Conservation (phyloP, 2,888 invertebrate species). For the Horisme vitalbata region DNA sequence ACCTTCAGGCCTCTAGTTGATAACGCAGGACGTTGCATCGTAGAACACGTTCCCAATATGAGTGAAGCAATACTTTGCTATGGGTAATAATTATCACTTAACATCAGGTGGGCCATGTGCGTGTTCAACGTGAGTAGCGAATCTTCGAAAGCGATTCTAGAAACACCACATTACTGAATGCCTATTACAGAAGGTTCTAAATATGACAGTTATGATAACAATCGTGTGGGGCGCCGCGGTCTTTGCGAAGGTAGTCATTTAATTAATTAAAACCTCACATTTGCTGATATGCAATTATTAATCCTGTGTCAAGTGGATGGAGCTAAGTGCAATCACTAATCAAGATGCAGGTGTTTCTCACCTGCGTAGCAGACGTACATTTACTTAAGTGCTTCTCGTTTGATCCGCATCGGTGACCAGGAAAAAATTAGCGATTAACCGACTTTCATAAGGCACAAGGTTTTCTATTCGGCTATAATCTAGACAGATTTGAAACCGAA, state of each 20-base stretch:
- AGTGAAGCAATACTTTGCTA: too few species aligned
- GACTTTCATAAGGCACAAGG: too few species aligned
- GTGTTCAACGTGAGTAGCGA: too few species aligned
- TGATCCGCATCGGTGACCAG: slow-evolving; percentile 40
- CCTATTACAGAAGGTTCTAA: slow-evolving; percentile 43
- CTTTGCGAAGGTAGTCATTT: slow-evolving; percentile 52
- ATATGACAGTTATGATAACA: slow-evolving; percentile 50
- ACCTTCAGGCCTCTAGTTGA: too few species aligned
- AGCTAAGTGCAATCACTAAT: slow-evolving; percentile 73
- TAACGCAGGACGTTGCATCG: too few species aligned
- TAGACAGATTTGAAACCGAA: too few species aligned
- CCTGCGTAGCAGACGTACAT: slow-evolving; percentile 59
- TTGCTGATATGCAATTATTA: slow-evolving; percentile 63
- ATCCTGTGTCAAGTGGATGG: slow-evolving; percentile 59
- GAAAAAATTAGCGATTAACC: slow-evolving; percentile 52
- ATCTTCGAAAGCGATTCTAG: too few species aligned
- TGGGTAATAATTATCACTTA: too few species aligned
- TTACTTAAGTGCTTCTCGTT: slow-evolving; percentile 58
- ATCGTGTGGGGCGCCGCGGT: slow-evolving; percentile 40
- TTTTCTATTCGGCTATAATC: too few species aligned
- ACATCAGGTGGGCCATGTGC: too few species aligned
- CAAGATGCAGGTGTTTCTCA: slow-evolving; percentile 74
- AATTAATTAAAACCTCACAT: slow-evolving; percentile 70
- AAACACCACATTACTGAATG: too few species aligned
- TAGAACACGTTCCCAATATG: too few species aligned